Percentiles rank a stretch among this genome's conserved stretches.
Conservation (phyloP, 2,888 invertebrate genomes). For the Tipula vernalis region DNA sequence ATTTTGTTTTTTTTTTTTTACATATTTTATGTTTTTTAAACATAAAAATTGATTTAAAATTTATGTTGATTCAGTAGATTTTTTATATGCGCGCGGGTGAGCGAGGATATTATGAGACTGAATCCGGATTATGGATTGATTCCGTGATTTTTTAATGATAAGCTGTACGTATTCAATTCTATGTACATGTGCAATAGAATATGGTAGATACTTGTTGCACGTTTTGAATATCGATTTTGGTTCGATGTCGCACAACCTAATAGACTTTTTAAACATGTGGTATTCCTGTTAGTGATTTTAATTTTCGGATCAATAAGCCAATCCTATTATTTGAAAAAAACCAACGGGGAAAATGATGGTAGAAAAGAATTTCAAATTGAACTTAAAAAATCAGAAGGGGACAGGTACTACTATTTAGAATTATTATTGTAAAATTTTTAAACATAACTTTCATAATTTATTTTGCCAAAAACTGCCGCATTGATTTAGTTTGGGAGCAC, state of each 20-base stretch:
- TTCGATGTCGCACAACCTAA: neutral
- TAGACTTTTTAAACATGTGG: too few species aligned
- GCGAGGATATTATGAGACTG: neutral
- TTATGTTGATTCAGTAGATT: neutral
- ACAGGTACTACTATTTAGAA: too few species aligned
- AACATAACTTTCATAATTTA: too few species aligned
- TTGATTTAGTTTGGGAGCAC: too few species aligned
- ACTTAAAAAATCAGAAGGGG: too few species aligned
- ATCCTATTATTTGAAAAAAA: too few species aligned
- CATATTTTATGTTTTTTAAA: neutral
- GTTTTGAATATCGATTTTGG: neutral
- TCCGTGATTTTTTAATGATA: neutral
- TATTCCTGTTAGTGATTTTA: too few species aligned
- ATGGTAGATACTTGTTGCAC: neutral
- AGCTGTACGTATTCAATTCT: neutral
- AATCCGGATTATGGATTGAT: neutral
- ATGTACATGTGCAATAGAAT: neutral
- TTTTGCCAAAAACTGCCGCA: too few species aligned
- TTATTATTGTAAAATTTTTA: too few species aligned
- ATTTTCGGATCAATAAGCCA: too few species aligned
- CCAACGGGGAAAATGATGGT: too few species aligned
- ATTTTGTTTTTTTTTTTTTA: neutral
- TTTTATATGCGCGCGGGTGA: neutral
- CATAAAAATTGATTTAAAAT: conserved; percentile 4
- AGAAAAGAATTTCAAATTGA: too few species aligned